Evolutionary conservation across 2,888 invertebrate species (phyloP).

Genomic region (Brachyptera putata): DNA sequence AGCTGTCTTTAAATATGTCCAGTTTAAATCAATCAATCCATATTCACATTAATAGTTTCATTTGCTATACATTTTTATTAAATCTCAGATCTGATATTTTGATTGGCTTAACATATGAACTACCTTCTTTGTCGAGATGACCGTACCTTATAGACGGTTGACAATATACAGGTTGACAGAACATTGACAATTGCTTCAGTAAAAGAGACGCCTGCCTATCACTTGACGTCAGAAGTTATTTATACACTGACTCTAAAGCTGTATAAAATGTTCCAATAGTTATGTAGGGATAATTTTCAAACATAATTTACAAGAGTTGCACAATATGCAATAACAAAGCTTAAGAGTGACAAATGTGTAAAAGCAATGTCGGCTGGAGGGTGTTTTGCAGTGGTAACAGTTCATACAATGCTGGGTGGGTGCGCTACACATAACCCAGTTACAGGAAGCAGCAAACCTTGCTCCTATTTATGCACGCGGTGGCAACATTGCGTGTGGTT

Average conservation of each 20-base stretch:
- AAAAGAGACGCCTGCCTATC: not conserved
- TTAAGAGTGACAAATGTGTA: not conserved
- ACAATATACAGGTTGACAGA: too few species aligned
- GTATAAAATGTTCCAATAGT: not conserved
- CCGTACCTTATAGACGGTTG: too few species aligned
- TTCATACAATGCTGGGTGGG: not conserved
- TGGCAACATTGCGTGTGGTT: not conserved
- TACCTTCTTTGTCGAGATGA: too few species aligned
- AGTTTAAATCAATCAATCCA: not conserved
- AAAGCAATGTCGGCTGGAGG: too few species aligned
- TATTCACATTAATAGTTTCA: not conserved
- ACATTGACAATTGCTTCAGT: not conserved
- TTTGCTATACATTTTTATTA: not conserved
- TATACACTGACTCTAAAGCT: slow-evolving; percentile 1
- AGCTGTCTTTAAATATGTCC: not conserved
- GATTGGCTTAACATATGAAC: too few species aligned
- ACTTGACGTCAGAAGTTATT: too few species aligned
- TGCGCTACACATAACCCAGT: not conserved
- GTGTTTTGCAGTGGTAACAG: not conserved
- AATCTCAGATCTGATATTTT: not conserved
- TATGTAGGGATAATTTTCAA: not conserved
- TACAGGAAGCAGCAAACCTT: not conserved
- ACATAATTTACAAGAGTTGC: not conserved
- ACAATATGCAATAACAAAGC: slow-evolving; percentile 9
- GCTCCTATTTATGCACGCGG: not conserved